Evolutionary conservation across 2,888 invertebrate genomes (phyloP), one percentile per base, ranked within the genome.

Genomic region (Metallyticus violacea): DNA sequence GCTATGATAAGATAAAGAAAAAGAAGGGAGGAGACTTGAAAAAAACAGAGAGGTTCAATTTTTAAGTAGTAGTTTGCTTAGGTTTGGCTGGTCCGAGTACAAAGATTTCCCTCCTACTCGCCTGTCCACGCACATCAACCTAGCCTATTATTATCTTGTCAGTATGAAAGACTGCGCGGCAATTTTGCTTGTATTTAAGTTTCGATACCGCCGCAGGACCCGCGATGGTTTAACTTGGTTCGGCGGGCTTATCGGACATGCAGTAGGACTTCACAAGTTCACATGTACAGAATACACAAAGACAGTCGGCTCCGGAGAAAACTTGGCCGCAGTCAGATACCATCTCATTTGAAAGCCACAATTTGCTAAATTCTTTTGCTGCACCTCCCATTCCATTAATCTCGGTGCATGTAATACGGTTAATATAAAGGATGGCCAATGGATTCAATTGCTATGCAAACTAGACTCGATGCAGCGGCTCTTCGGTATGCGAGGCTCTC

Each of bases 131-230:
- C 86, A 83, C 82, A 81, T 82, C 86, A 86, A 62, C 77, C 77
- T 86, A 83, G 86, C 82, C 85, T 85, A 85, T 85, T 81, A 87
- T 87, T 87, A 87, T 85, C 85, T 81, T 87, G 87, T 87, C 87
- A 85, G 85, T 77, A 80, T 76, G 80, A 80, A 77, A 79, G 85
- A 85, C 79, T 79, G 78, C 85, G 85, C 85, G 87, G 85, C 87
- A 62, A 81, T 85, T 85, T 80, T 85, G 79, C 80, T 85, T 87
- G 85, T 87, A 87, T 87, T 87, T 87, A 85, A 87, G 87, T 87
- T 85, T 77, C 78, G 78, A 81, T 80, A 80, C 85, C 6, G 77
- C 79, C 80, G 7, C 76, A 25, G 83, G 77, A 15, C 83, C 7
- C 27, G 22, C 26, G 76, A 26, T 40, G 62, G 40, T 26, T 77